Evolutionary conservation across 2,888 invertebrate genomes (phyloP).

Genomic region (Metallyticus violacea): DNA sequence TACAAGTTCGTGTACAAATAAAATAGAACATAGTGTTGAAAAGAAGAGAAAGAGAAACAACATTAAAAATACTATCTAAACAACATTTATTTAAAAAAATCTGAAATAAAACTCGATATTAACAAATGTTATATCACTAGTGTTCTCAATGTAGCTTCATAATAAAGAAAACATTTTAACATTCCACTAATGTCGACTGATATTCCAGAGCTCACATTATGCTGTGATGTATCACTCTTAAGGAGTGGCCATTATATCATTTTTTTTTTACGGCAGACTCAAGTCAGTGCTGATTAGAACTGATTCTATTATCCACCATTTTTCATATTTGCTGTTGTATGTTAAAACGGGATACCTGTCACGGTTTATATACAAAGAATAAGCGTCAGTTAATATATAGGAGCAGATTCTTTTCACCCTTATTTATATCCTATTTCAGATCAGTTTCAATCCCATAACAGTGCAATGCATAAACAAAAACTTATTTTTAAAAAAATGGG

Average conservation of each 20-base stretch:
- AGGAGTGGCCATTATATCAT: background rate
- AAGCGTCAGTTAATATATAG: background rate
- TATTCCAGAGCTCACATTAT: background rate
- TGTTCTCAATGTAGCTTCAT: background rate
- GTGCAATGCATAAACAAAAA: background rate
- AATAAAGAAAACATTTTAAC: background rate
- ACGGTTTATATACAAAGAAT: background rate
- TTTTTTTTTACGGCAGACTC: background rate
- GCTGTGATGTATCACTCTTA: background rate
- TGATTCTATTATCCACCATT: background rate
- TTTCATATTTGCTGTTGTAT: background rate
- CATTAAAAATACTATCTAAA: background rate
- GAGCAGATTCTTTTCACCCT: background rate
- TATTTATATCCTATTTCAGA: background rate
- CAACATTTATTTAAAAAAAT: background rate
- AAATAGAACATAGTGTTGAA: background rate
- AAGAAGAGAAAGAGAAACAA: background rate
- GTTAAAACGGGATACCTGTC: background rate
- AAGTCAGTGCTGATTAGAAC: background rate
- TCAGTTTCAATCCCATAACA: background rate
- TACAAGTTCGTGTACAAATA: background rate
- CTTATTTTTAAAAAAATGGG: background rate
- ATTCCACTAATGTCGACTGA: background rate
- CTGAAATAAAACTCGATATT: background rate
- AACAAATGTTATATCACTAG: background rate